These are phyloP conservation scores for Catocala nupta DNA, from an alignment of 2,888 invertebrate genomes.

Conservation along the genomic window DNA sequence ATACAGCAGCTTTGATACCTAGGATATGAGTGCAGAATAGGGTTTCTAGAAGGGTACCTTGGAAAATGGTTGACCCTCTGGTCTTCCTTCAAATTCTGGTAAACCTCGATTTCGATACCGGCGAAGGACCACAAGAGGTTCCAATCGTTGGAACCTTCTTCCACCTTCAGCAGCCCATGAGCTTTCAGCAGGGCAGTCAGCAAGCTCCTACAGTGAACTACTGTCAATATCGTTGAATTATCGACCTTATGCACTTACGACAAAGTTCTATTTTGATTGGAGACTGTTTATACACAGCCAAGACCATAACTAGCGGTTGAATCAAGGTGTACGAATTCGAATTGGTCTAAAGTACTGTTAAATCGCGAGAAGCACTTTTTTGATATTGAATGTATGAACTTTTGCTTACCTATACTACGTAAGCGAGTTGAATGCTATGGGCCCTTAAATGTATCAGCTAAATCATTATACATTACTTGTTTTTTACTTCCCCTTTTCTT, in stretches of 20 bases:
- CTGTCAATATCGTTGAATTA: conserved; percentile 34
- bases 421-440: too few relatives aligned
- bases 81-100: conserved; percentile 20
- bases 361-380: too few relatives aligned
- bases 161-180: conserved; percentile 36
- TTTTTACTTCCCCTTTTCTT: too few relatives aligned
- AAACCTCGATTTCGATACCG: conserved; percentile 25
- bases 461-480: too few relatives aligned
- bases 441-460: too few relatives aligned
- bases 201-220: conserved; percentile 26
- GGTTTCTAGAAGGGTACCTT: conserved; percentile 16
- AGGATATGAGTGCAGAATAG: background rate
- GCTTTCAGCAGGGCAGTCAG: conserved; percentile 33
- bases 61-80: conserved; percentile 47
- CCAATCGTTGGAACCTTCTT: conserved; percentile 24
- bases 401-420: too few relatives aligned
- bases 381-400: too few relatives aligned
- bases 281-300: background rate
- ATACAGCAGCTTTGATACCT: background rate
- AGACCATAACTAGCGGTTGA: background rate
- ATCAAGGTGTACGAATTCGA: too few relatives aligned
- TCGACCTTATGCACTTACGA: background rate
- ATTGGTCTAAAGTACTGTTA: too few relatives aligned
- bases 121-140: conserved; percentile 38
- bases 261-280: background rate